These are phyloP conservation scores for Drosophila tripunctata DNA, from an alignment of 2,888 invertebrate genomes.

Conservation along the genomic window DNA sequence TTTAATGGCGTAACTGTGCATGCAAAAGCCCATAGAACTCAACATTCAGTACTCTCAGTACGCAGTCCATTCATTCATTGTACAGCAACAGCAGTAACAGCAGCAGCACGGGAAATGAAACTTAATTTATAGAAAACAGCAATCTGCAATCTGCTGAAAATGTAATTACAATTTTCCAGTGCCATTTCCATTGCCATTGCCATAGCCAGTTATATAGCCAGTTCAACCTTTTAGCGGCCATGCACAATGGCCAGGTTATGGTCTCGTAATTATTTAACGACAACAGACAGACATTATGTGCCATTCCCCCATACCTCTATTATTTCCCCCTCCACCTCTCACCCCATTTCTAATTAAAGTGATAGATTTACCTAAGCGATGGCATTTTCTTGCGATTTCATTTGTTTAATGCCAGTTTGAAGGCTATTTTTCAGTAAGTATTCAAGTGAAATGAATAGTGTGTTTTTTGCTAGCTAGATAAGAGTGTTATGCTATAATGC, in stretches of 20 bases:
- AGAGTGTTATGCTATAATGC: background rate
- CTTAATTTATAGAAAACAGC: conserved; percentile 76
- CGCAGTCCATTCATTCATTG: conserved; percentile 6
- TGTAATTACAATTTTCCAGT: conserved; percentile 78
- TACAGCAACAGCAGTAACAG: background rate
- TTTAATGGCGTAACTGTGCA: conserved; percentile 75
- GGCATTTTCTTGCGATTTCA: conserved; percentile 47
- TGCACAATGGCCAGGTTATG: conserved; percentile 53
- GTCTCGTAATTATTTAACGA: conserved; percentile 57
- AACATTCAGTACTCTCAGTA: conserved; percentile 26
- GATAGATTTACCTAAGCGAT: conserved; percentile 60
- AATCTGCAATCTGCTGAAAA: conserved; percentile 74
- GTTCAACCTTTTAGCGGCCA: conserved; percentile 45
- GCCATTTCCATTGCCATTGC: conserved; percentile 35
- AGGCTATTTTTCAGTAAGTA: conserved; percentile 51
- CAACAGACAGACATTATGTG: conserved; percentile 42
- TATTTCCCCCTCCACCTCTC: too few species aligned
- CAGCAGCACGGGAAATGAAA: conserved; percentile 69
- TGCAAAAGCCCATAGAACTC: conserved; percentile 52
- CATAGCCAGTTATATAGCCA: conserved; percentile 47
- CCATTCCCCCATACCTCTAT: too few species aligned
- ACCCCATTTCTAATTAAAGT: conserved; percentile 65
- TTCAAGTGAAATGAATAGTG: conserved; percentile 2
- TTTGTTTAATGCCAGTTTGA: conserved; percentile 56
- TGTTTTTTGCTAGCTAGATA: conserved; percentile 35